Conservation (phyloP, 2,113 vertebrate species). For the Trematocara macrostoma region DNA sequence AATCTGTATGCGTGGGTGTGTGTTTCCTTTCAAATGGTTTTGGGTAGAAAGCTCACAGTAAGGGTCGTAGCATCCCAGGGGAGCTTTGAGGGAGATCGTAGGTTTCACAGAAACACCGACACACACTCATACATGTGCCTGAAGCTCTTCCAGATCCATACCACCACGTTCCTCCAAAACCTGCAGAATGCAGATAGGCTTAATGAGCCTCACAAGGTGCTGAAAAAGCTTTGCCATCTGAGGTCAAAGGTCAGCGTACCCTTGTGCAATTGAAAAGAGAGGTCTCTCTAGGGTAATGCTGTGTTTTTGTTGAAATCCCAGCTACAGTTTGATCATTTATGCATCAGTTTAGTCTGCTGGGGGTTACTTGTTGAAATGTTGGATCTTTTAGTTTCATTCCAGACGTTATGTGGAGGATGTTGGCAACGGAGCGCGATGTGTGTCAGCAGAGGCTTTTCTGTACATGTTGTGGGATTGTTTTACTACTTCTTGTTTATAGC, state of each 20-base stretch:
- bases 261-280: neutral
- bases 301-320: conserved; percentile 41
- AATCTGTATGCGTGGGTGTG: neutral
- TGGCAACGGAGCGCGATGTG: neutral
- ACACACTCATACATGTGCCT: neutral
- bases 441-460: conserved; percentile 3
- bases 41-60: conserved; percentile 13
- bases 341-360: neutral
- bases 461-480: neutral
- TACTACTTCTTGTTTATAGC: neutral
- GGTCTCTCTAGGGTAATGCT: neutral
- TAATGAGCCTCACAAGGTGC: conserved; percentile 29
- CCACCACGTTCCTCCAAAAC: neutral
- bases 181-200: neutral
- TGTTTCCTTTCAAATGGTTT: conserved; percentile 32
- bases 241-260: conserved; percentile 20
- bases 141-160: neutral
- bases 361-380: conserved; percentile 21
- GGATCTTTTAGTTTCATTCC: conserved; percentile 31
- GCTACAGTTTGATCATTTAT: conserved; percentile 6
- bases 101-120: conserved; percentile 14
- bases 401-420: conserved; percentile 7
- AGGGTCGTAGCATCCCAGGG: conserved; percentile 4
- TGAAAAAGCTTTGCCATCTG: conserved; percentile 41
- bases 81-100: conserved; percentile 5